Evolutionary conservation across 2,888 invertebrate species (phyloP).

Genomic region (Nephrotoma appendiculata): DNA sequence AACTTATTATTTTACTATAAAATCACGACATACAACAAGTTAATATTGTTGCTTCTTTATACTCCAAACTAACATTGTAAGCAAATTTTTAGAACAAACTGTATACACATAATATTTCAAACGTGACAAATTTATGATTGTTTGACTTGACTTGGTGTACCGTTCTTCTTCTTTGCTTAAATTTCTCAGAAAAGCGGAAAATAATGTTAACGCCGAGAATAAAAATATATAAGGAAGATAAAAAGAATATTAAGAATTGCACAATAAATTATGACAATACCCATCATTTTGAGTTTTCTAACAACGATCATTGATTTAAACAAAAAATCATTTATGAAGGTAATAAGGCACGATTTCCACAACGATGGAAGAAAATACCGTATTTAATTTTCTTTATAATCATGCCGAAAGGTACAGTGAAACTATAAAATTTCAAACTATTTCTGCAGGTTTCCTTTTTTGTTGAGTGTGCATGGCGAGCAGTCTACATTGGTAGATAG

Average conservation of each 20-base stretch:
- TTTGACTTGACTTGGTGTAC: neutral
- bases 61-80: neutral
- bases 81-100: neutral
- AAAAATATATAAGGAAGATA: neutral
- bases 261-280: neutral
- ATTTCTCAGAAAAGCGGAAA: neutral
- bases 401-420: too few species aligned
- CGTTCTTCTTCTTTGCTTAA: neutral
- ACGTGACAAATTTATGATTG: neutral
- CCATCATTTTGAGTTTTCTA: neutral
- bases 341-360: conserved; percentile 9
- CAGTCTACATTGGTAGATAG: too few species aligned
- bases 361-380: neutral
- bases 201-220: neutral
- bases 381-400: neutral
- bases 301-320: neutral
- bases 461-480: too few species aligned
- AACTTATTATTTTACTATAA: too few species aligned
- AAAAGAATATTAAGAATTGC: neutral
- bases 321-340: conserved; percentile 7
- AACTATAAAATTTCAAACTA: too few species aligned
- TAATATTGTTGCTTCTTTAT: neutral
- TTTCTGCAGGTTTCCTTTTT: too few species aligned
- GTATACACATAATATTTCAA: neutral
- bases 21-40: too few species aligned